Evolutionary conservation across 2,113 vertebrate genomes (phyloP).

Genomic region (Odocoileus hemionus): DNA sequence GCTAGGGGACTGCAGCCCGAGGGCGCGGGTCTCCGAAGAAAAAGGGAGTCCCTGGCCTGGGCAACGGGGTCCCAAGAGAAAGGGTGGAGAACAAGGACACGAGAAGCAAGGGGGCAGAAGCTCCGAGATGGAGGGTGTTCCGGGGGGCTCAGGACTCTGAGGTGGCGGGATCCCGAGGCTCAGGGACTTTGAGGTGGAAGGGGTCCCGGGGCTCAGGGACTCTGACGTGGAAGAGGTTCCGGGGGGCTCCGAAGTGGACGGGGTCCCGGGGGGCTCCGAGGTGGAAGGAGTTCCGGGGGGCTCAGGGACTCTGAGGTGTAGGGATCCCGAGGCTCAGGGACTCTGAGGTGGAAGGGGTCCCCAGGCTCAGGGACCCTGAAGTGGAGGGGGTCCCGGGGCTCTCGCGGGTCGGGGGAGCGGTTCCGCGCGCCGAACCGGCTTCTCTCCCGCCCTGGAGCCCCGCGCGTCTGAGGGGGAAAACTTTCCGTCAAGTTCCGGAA

Average conservation of each 20-base stretch:
- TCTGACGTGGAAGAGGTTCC: neutral
- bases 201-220: neutral
- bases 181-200: neutral
- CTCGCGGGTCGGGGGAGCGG: neutral
- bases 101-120: neutral
- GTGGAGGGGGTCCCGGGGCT: neutral
- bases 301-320: neutral
- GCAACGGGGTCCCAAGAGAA: neutral
- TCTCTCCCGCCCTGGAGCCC: neutral
- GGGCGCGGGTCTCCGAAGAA: neutral
- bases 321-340: neutral
- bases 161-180: no score
- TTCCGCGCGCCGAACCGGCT: neutral
- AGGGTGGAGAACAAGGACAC: no score
- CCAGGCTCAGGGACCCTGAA: neutral
- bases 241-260: neutral
- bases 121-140: neutral
- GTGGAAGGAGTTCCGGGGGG: no score
- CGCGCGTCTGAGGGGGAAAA: neutral
- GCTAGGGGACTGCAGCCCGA: neutral
- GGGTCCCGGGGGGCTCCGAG: neutral
- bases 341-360: neutral
- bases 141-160: no score
- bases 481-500: constrained; percentile 59
- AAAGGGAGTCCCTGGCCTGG: neutral